Evolutionary conservation across 2,797 vertebrate species (phyloP).

Genomic region (Novumbra hubbsi): DNA sequence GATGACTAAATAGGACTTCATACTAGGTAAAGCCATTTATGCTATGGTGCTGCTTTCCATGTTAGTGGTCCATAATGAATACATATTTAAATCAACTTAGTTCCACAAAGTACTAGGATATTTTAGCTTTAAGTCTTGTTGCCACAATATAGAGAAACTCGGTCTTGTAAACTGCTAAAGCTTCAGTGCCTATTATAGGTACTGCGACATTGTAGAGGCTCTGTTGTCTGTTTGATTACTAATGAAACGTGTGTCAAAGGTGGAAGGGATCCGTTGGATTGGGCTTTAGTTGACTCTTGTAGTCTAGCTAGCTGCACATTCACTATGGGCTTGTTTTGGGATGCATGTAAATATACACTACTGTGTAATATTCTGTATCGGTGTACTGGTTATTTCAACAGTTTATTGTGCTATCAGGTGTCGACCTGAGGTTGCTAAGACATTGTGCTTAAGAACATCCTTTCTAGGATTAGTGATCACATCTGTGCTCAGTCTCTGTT

Average conservation of each 20-base stretch:
- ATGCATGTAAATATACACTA: neutral
- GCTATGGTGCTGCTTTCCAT: too few species aligned
- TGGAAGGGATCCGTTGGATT: too few species aligned
- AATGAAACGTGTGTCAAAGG: neutral
- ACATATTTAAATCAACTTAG: too few species aligned
- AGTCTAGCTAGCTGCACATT: neutral
- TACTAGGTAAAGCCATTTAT: too few species aligned
- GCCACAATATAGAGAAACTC: too few species aligned
- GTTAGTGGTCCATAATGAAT: too few species aligned
- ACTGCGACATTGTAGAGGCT: constrained; percentile 18
- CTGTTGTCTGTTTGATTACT: constrained; percentile 5
- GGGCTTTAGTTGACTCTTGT: too few species aligned
- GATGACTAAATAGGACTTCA: too few species aligned
- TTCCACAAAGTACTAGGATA: too few species aligned
- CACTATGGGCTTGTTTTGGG: neutral
- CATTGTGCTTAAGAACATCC: neutral
- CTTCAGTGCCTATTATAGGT: constrained; percentile 16
- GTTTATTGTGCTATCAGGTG: neutral
- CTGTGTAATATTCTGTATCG: neutral
- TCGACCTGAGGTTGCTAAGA: neutral
- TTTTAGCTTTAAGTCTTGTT: too few species aligned
- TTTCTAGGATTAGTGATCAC: neutral
- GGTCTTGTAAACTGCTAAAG: constrained; percentile 17
- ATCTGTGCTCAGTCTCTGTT: constrained; percentile 18
- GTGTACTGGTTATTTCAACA: neutral